Evolutionary conservation across 1,140 invertebrate genomes (phyloP), one percentile per base, ranked within the genome.

Genomic region (Octopus bimaculoides): DNA sequence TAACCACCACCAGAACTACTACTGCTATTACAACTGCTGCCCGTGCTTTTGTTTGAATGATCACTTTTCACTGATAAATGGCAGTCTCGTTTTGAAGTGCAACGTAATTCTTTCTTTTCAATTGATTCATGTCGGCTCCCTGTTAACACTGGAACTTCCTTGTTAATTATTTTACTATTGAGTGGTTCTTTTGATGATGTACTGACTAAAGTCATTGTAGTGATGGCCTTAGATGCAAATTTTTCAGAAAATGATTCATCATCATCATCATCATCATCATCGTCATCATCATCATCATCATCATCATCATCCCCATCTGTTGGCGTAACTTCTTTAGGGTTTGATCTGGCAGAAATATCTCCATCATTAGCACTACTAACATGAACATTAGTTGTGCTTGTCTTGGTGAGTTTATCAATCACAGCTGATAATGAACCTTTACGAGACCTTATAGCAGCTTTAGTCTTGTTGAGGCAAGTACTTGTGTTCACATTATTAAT

Each of bases 401-500:
- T 79, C 54, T 81, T 86, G n/a, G 82, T 94, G 10, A 97, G 87
- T 87, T 96, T 96, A 85, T 96, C 95, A 79, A 96, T 95, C 1
- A 97, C 94, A 1, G 95, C 95, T 80, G 93, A 95, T 5, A 96
- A 90, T 0, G 94, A 95, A 73, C 94, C 93, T 88, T 96, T 96
- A 77, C 94, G 91, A 89, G 78, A 92, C 91, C 85, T 92, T 82
- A 75, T 69, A 75, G 61, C 79, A 74, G 80, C 77, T 82, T 81
- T 78, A 14, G 76, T 55, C 78, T 82, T 71, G 17, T 20, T 52
- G 66, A 5, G n/a, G 41, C 78, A 26, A n/a, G 9, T 12, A 52
- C 17, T 9, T 17, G 54, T 20, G 41, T 20, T 6, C 75, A 52
- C 17, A 74, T 80, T 82, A 52, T 82, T 83, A 56, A 77, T 77